Evolutionary conservation across 2,888 invertebrate species (phyloP).

Genomic region (Caenorhabditis japonica): DNA sequence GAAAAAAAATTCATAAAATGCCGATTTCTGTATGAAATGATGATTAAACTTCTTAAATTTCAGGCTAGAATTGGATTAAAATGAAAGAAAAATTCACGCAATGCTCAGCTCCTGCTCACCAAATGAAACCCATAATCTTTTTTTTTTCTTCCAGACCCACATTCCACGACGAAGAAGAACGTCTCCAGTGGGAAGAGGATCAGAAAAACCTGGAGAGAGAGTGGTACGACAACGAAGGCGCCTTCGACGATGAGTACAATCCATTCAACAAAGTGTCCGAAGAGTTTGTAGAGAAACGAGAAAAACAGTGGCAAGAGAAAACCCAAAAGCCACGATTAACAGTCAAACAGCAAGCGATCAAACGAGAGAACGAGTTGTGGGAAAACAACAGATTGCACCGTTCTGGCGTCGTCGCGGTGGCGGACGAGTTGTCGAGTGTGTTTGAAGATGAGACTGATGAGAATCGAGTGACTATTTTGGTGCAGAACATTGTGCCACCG

Average conservation of each 20-base stretch:
- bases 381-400: constrained; percentile 97
- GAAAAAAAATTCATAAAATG: too few relatives aligned
- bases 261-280: constrained; percentile 84
- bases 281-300: constrained; percentile 92
- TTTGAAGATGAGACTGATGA: constrained; percentile 86
- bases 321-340: constrained; percentile 86
- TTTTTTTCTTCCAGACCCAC: constrained; percentile 38
- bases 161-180: constrained; percentile 82
- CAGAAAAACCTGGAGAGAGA: constrained; percentile 90
- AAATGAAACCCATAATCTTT: too few relatives aligned
- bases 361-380: constrained; percentile 96
- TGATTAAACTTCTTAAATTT: too few relatives aligned
- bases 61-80: too few relatives aligned
- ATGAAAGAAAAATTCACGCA: too few relatives aligned
- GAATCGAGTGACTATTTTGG: constrained; percentile 92
- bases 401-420: constrained; percentile 73
- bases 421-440: constrained; percentile 46
- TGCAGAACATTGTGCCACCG: constrained; percentile 98
- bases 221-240: constrained; percentile 95
- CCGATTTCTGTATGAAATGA: too few relatives aligned
- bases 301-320: constrained; percentile 88
- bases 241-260: constrained; percentile 86
- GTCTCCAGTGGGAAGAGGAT: constrained; percentile 89
- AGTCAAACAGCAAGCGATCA: constrained; percentile 94
- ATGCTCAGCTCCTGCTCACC: too few relatives aligned